Percentiles rank a stretch among this genome's conserved stretches.
phyloP scores from a whole-genome alignment of 2,113 vertebrate genomes.

The Myxocyprinus asiaticus region DNA sequence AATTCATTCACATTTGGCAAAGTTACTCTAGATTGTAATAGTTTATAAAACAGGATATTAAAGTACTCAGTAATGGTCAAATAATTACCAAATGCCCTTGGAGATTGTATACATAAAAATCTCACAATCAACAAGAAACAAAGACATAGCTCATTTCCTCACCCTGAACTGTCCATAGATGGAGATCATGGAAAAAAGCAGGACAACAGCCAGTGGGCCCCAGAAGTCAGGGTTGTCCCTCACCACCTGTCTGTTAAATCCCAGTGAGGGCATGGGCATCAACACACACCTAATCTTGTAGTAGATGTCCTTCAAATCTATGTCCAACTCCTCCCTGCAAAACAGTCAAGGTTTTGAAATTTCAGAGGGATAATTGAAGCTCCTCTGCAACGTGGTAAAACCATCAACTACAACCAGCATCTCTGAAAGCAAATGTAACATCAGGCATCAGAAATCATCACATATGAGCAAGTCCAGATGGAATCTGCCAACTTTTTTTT shows the following conservation, averaged over 20 bases:
- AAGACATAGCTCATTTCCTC: constrained; percentile 57
- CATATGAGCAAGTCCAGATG: no score
- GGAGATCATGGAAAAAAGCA: constrained; percentile 99
- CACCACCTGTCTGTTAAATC: constrained; percentile 97
- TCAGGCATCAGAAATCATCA: not conserved
- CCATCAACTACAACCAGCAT: constrained; percentile 2
- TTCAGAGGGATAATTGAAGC: not conserved
- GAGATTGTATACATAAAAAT: not conserved
- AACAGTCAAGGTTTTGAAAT: not conserved
- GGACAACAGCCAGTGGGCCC: constrained; percentile 94
- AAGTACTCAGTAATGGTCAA: not conserved
- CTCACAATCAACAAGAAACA: not conserved
- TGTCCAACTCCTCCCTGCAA: constrained; percentile 92
- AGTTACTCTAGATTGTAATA: not conserved
- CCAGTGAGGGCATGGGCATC: constrained; percentile 98
- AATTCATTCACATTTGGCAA: not conserved
- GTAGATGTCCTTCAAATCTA: constrained; percentile 98
- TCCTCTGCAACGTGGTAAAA: not conserved
- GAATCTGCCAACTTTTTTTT: no score
- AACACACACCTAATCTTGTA: constrained; percentile 98
- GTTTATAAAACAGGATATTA: no score
- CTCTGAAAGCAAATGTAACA: not conserved
- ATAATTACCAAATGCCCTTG: not conserved
- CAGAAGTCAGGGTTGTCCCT: constrained; percentile 98
- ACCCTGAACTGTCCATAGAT: constrained; percentile 98